Evolutionary conservation across 2,113 vertebrate species (phyloP).

Genomic region (Eudyptes chrysolophus): DNA sequence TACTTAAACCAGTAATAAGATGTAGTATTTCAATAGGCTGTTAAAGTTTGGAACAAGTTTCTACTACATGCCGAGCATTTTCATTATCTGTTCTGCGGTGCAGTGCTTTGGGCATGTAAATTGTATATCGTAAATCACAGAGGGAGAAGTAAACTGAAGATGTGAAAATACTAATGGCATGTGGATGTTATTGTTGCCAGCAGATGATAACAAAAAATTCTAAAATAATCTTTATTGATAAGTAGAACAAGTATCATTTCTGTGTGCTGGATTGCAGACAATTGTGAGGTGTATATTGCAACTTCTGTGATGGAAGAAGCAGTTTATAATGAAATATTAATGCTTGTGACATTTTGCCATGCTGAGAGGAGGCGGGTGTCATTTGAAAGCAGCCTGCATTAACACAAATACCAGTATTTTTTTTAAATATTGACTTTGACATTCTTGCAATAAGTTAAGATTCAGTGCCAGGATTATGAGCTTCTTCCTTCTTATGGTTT

Average conservation of each 20-base stretch:
- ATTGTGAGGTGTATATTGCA: background rate
- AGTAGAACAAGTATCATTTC: background rate
- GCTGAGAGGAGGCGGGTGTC: background rate
- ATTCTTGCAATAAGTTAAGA: slow-evolving; percentile 30
- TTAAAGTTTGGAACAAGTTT: background rate
- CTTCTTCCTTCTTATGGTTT: background rate
- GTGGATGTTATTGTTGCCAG: background rate
- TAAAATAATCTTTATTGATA: background rate
- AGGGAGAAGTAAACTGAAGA: background rate
- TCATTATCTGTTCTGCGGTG: background rate
- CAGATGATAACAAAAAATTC: background rate
- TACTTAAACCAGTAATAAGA: background rate
- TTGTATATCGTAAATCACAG: background rate
- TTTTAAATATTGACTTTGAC: background rate
- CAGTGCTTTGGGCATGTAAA: background rate
- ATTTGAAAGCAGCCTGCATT: background rate
- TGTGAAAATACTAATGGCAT: background rate
- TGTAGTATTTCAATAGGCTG: background rate
- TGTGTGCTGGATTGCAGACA: background rate
- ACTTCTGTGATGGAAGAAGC: background rate
- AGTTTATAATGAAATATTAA: background rate
- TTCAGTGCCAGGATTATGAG: slow-evolving; percentile 35
- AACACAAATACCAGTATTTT: background rate
- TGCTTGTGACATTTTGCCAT: background rate
- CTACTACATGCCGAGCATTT: background rate